Base-by-base conservation (phyloP, 1,140 invertebrate species). In the Penaeus japonicus region DNA sequence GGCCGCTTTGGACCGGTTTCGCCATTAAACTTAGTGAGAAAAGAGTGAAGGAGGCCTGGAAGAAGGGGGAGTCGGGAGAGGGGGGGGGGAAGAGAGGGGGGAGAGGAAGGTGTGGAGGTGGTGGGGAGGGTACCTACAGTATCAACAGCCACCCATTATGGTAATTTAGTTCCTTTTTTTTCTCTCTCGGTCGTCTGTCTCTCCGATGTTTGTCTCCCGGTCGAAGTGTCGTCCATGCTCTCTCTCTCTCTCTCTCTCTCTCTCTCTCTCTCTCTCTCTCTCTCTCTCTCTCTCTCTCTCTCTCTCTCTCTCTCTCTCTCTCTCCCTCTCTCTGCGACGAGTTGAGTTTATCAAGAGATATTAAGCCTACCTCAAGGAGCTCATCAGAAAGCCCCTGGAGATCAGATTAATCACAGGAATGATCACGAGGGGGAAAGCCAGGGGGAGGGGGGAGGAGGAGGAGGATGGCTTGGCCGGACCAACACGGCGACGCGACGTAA, bases 1-100 rank as follows among this genome's bases (percentile, higher is more conserved):
- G 80, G 80, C 80, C 57, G 80, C 80, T 35, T 39, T 35, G 47
- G 57, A 62, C 54, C 80, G 54, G 80, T 57, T 82, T 65, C 20
- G 12, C 27, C 80, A 57, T 59, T 82, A 59, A 82, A 82, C 24
- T 57, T 65, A 22, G 39, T 39, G 39, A 39, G 39, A 39, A 39
- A 39, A 39, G 39, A 39, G 39, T 39, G 39, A 39, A 39, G 39
- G 39, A 39, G 39, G 39, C 39, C 39, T 39, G 39, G 4, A 39
- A 39, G 39, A 39, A 10, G 20, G 4, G 80, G 57, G 27, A 30
- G 32, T 20, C 35, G n/a, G 80, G 32, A 30, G 80, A 27, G 53
- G 4, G 53, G 27, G 39, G 39, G 39, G 39, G 1, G 4, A 10
- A 10, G 39, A 7, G 39, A 39, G 39, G 12, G 39, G 39, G 39